Base-by-base conservation (phyloP, 2,113 vertebrate species). In the Crotalus tigris region DNA sequence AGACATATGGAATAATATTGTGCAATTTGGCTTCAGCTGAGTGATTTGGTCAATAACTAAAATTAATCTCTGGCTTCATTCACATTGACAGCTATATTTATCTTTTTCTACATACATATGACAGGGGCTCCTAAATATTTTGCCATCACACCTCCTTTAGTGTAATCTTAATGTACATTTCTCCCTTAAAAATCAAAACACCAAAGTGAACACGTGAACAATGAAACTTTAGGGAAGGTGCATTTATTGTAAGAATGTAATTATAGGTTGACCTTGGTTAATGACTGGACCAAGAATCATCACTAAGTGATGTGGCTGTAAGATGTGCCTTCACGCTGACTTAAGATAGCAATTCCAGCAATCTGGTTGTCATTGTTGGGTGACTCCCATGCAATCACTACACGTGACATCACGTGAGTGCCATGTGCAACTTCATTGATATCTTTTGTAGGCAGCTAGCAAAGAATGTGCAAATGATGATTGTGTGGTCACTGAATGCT, bases 141-240 rank as follows among this genome's bases (percentile, higher is more conserved):
- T 75, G 13, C 12, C 64, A 33, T 75, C 2, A 2, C n/a, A 75
- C 12, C 64, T 33, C 64, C 29, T 75, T 75, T 75, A 17, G n/a
- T 33, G n/a, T 33, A n/a, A 75, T 33, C 64, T 33, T 75, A 75
- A 75, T 17, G 11, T 75, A 33, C n/a, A 33, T 13, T 12, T 26
- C 61, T 64, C 26, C 11, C 64, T 33, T 33, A 75, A 33, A 75
- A 33, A 33, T 75, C 5, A n/a, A 69, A 69, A 69, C 29, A n/a
- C 64, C 13, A 33, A 75, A 33, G 6, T 19, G n/a, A 75, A 33
- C 64, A 75, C 12, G 15, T 29, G 10, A 61, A n/a, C 87, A 54
- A 93, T 64, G 69, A 91, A 92, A 93, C 92, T 90, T 86, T 49
- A 46, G 49, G 26, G n/a, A 53, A 51, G 49, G 49, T 26, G 46